Percentiles rank a stretch among this genome's conserved stretches.
Evolutionary conservation across 2,797 vertebrate species (phyloP).

Genomic region (Gymnoscopelus braueri): DNA sequence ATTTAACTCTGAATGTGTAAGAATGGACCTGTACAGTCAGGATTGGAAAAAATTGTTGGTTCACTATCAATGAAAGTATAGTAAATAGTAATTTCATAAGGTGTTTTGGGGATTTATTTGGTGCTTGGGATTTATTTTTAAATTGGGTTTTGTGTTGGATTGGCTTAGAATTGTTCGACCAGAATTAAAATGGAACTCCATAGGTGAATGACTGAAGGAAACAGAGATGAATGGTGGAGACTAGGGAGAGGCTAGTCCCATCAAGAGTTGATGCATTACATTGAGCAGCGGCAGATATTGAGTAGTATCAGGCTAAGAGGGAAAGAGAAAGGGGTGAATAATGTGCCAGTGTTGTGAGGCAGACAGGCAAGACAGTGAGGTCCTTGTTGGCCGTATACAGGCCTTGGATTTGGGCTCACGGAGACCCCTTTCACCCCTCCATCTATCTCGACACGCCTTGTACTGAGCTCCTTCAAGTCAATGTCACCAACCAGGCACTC

Average conservation of each 20-base stretch:
- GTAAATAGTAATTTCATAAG: no score
- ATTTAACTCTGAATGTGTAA: no score
- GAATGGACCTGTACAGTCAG: no score
- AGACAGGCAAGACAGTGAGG: slow-evolving; percentile 60
- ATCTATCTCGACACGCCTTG: slow-evolving; percentile 36
- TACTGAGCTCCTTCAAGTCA: slow-evolving; percentile 16
- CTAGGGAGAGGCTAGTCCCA: slow-evolving; percentile 51
- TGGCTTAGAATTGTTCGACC: slow-evolving; percentile 45
- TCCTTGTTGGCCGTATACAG: slow-evolving; percentile 63
- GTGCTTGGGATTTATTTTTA: no score
- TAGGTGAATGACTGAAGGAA: slow-evolving; percentile 55
- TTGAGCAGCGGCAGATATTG: slow-evolving; percentile 46
- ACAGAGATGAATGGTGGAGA: slow-evolving; percentile 44
- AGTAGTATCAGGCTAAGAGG: slow-evolving; percentile 55
- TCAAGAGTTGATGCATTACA: slow-evolving; percentile 48
- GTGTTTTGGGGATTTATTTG: no score
- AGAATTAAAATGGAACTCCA: slow-evolving; percentile 68
- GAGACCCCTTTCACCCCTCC: slow-evolving; percentile 46
- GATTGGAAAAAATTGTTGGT: slow-evolving; percentile 36
- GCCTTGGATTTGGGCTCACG: slow-evolving; percentile 43
- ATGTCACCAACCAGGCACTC: no score
- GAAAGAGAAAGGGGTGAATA: slow-evolving; percentile 59
- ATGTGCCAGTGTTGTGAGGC: slow-evolving; percentile 68
- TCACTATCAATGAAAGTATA: slow-evolving; percentile 22
- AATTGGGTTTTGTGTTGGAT: slow-evolving; percentile 43